Evolutionary conservation across 2,797 vertebrate genomes (phyloP), one percentile per base, ranked within the genome.

Genomic region (Pempheris klunzingeri): DNA sequence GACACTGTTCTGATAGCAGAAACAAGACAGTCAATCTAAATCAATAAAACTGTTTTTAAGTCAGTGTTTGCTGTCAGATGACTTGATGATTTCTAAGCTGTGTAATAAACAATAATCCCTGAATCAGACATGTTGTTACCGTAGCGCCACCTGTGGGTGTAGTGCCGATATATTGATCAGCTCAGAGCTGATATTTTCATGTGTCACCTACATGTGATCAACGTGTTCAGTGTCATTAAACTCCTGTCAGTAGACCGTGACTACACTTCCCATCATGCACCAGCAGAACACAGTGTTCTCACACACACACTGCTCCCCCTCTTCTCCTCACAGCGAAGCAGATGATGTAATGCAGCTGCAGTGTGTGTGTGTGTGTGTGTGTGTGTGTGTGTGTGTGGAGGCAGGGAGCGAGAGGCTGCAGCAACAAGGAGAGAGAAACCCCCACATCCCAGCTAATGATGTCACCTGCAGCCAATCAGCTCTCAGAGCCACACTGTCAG

Each of bases 391-490:
- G 69, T 64, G 52, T 20, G 61, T 39, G 63, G 0, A 41, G 28
- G 57, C 43, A 53, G 26, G 41, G 62, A 76, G 68, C 9, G 54
- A 41, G 80, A 80, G 30, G 79, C 60, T 80, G 79, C 72, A 77
- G 84, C 66, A 82, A 54, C 69, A 49, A 68, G 63, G 52, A 71
- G 74, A 50, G 71, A 87, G 79, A 84, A 87, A 63, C 83, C 78
- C 83, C 84, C 81, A 82, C 73, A 77, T 84, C 83, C 52, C 73
- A 69, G 82, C 64, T 32, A 71, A 84, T 93, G 91, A 93, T 89
- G 90, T 93, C 91, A 93, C 71, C 74, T 28, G 6, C 73, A 90
- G 82, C 92, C 92, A 92, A 92, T 93, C 80, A 88, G 78, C 28
- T 71, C 68, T 63, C 55, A 43, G 43, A 72, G 63, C 60, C 58